Evolutionary conservation across 2,888 invertebrate species (phyloP).

Genomic region (Andrena praecox): DNA sequence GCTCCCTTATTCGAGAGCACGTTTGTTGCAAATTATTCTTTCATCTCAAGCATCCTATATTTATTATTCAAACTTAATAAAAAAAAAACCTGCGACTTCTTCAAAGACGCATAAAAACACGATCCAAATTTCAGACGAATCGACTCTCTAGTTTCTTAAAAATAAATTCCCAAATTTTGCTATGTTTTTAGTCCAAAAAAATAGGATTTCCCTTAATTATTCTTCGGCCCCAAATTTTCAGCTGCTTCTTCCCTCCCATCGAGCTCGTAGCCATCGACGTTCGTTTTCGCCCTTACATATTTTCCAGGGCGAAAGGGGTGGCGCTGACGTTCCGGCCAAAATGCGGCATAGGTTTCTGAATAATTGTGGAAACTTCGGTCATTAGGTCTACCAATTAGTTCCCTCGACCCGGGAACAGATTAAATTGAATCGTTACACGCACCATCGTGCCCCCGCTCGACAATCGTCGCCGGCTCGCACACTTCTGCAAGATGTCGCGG

Average conservation of each 20-base stretch:
- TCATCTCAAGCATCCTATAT: no score
- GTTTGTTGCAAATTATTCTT: not conserved
- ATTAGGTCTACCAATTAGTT: slow-evolving; percentile 60
- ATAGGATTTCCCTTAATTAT: not conserved
- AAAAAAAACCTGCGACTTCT: no score
- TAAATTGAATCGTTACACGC: slow-evolving; percentile 55
- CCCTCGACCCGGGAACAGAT: slow-evolving; percentile 27
- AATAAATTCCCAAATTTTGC: no score
- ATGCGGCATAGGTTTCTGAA: slow-evolving; percentile 59
- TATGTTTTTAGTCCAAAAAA: no score
- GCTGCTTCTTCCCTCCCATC: slow-evolving; percentile 18
- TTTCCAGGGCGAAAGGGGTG: slow-evolving; percentile 15
- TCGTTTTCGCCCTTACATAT: slow-evolving; percentile 46
- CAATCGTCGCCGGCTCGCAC: not conserved
- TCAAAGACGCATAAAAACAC: no score
- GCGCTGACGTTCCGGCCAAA: slow-evolving; percentile 45
- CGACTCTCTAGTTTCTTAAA: no score
- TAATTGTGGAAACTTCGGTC: slow-evolving; percentile 60
- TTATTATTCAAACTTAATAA: no score
- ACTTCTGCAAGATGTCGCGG: not conserved
- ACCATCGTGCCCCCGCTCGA: slow-evolving; percentile 11
- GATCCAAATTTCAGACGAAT: no score
- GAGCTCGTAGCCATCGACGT: slow-evolving; percentile 21
- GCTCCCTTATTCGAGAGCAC: not conserved
- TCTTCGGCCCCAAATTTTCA: slow-evolving; percentile 13